These are phyloP conservation scores for Noctilio leporinus DNA, from an alignment of 2,113 vertebrate species.

Conservation along the genomic window DNA sequence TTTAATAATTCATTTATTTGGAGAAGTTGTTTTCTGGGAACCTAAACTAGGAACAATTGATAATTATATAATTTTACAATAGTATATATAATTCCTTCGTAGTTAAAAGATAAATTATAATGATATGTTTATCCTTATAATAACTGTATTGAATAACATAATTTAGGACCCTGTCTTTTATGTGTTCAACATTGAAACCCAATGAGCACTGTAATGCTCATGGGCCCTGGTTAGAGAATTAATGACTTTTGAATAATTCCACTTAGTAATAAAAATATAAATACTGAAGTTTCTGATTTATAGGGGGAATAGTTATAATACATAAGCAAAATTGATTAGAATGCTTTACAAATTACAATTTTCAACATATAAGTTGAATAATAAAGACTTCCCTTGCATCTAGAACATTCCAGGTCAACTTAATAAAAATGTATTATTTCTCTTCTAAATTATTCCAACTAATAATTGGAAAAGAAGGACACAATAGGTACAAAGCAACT, in stretches of 20 bases:
- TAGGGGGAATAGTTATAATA: background rate
- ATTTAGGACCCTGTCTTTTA: background rate
- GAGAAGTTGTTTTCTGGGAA: background rate
- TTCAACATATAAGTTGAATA: background rate
- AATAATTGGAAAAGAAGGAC: background rate
- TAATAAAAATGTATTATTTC: background rate
- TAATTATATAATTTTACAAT: background rate
- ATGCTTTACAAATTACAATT: background rate
- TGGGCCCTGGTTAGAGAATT: background rate
- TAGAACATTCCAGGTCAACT: background rate
- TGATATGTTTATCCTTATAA: background rate
- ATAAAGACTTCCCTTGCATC: background rate
- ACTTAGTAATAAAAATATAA: background rate
- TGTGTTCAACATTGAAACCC: background rate
- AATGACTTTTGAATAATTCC: background rate
- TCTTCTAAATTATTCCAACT: background rate
- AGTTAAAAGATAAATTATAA: background rate
- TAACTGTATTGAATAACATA: background rate
- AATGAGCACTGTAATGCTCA: background rate
- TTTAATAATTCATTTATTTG: background rate
- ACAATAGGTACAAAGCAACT: background rate
- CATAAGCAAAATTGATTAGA: background rate
- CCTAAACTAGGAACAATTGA: background rate
- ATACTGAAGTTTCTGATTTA: background rate
- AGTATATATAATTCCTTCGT: background rate